phyloP scores from a whole-genome alignment of 2,888 invertebrate species.

The Keiferia lycopersicella region DNA sequence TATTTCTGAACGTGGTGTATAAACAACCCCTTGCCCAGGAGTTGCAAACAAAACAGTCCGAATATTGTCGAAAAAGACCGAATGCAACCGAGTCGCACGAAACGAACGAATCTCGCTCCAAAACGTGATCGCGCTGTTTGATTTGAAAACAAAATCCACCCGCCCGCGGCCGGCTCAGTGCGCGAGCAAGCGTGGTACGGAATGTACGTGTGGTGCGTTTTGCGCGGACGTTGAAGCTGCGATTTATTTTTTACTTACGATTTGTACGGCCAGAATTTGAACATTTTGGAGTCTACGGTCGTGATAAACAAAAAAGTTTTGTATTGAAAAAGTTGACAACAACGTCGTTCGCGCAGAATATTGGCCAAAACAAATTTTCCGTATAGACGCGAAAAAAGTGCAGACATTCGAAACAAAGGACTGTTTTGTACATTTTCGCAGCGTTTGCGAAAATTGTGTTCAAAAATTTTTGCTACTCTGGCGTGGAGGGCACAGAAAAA shows the following conservation, averaged over 20 bases:
- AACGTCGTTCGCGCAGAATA: slow-evolving; percentile 76
- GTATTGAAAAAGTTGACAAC: slow-evolving; percentile 62
- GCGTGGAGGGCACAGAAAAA: slow-evolving; percentile 59
- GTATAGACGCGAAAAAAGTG: slow-evolving; percentile 77
- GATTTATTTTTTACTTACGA: slow-evolving; percentile 73
- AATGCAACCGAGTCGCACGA: slow-evolving; percentile 53
- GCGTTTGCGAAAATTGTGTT: slow-evolving; percentile 79
- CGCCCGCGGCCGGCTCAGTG: slow-evolving; percentile 62
- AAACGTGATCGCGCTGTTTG: slow-evolving; percentile 75
- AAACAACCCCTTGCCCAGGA: slow-evolving; percentile 17
- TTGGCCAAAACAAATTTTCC: slow-evolving; percentile 76
- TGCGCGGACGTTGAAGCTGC: slow-evolving; percentile 80
- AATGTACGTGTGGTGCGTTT: slow-evolving; percentile 81
- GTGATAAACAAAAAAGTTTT: slow-evolving; percentile 63
- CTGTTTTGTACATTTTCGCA: slow-evolving; percentile 82
- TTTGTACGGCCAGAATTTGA: slow-evolving; percentile 73
- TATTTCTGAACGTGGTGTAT: background rate
- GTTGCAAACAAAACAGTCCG: slow-evolving; percentile 52
- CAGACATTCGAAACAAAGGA: slow-evolving; percentile 78
- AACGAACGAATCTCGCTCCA: slow-evolving; percentile 67
- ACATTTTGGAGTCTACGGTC: slow-evolving; percentile 76
- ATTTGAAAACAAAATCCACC: slow-evolving; percentile 76
- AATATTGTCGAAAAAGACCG: slow-evolving; percentile 55
- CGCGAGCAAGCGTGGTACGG: slow-evolving; percentile 82
- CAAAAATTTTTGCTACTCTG: slow-evolving; percentile 69